phyloP scores from a whole-genome alignment of 2,113 vertebrate species.

The Oncorhynchus mykiss region DNA sequence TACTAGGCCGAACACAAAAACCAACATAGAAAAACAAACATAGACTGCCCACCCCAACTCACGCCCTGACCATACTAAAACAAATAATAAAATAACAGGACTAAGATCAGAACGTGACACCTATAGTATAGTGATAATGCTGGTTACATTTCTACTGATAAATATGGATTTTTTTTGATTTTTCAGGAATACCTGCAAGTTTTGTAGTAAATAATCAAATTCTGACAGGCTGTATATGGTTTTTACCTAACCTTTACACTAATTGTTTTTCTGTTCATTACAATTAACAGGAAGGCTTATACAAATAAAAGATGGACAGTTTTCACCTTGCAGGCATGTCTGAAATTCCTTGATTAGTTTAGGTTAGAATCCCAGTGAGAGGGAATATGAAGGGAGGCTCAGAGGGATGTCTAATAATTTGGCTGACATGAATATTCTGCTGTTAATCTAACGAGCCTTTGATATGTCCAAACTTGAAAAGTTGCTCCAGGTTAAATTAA shows the following conservation, averaged over 20 bases:
- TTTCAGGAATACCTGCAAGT: not conserved
- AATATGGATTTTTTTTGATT: not conserved
- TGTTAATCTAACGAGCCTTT: conserved; percentile 33
- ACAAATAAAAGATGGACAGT: not conserved
- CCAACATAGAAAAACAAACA: too few relatives aligned
- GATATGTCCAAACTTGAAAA: conserved; percentile 21
- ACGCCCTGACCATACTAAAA: too few relatives aligned
- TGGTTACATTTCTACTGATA: not conserved
- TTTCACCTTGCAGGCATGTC: not conserved
- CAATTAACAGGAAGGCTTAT: too few relatives aligned
- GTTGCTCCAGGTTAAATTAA: conserved; percentile 27
- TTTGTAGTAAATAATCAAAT: not conserved
- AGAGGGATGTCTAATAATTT: conserved; percentile 25
- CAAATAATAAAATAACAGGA: too few relatives aligned
- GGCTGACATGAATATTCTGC: conserved; percentile 34
- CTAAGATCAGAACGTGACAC: too few relatives aligned
- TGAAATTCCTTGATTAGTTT: not conserved
- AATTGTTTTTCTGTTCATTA: not conserved
- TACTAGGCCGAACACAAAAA: too few relatives aligned
- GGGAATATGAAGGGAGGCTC: not conserved
- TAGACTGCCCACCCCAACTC: too few relatives aligned
- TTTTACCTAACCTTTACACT: too few relatives aligned
- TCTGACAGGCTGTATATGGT: not conserved
- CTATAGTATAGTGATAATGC: not conserved
- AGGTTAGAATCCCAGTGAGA: conserved; percentile 9